Percentiles rank a stretch among this genome's conserved stretches.
Conservation (phyloP, 2,113 vertebrate genomes). For the Microtus pennsylvanicus region DNA sequence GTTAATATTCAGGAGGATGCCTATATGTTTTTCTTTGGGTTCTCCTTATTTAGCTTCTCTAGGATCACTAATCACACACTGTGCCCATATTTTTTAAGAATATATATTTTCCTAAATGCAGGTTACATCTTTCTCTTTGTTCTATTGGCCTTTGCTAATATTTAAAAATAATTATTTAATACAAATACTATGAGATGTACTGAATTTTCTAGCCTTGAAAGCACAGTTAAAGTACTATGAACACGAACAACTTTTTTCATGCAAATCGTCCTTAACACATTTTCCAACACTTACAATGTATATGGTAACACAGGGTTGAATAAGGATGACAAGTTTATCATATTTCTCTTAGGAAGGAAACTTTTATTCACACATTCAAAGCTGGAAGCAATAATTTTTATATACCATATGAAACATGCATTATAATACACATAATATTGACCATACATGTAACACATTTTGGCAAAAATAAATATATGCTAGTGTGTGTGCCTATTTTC, state of each 20-base stretch:
- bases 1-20: no score
- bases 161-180: background rate
- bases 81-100: background rate
- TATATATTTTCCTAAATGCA: background rate
- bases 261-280: background rate
- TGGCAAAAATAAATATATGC: background rate
- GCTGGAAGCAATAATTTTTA: background rate
- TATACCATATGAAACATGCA: background rate
- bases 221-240: background rate
- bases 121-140: background rate
- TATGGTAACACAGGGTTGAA: background rate
- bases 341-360: background rate
- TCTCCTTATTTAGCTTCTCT: no score
- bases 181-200: conserved; percentile 19
- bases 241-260: background rate
- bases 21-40: no score
- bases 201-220: conserved; percentile 1
- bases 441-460: background rate
- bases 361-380: background rate
- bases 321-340: background rate
- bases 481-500: background rate
- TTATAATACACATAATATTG: background rate
- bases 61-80: no score
- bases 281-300: conserved; percentile 17
- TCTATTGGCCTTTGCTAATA: background rate